phyloP scores from a whole-genome alignment of 2,113 vertebrate species.

The Megaceryle torquata region DNA sequence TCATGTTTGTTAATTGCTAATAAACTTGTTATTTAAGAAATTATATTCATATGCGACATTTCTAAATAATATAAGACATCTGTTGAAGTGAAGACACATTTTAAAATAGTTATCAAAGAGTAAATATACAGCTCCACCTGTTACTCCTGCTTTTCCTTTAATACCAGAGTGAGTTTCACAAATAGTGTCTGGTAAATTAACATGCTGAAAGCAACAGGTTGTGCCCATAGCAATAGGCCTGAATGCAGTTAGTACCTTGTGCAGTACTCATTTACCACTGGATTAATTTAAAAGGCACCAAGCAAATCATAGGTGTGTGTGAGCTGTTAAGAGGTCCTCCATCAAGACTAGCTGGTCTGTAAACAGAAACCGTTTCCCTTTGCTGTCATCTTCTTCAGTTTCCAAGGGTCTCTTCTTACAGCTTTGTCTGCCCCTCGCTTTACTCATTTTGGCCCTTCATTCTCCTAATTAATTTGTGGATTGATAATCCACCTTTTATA shows the following conservation, averaged over 20 bases:
- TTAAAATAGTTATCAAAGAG: neutral
- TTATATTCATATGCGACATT: neutral
- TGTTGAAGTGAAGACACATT: neutral
- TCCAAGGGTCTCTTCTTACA: neutral
- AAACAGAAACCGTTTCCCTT: neutral
- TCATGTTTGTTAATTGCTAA: neutral
- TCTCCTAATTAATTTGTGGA: neutral
- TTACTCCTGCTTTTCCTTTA: neutral
- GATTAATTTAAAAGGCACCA: neutral
- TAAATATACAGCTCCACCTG: neutral
- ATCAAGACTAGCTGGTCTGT: neutral
- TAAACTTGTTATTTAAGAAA: neutral
- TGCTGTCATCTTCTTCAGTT: neutral
- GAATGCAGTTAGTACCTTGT: neutral
- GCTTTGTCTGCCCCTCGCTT: neutral
- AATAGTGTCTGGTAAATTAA: neutral
- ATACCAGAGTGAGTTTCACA: neutral
- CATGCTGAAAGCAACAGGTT: neutral
- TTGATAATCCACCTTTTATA: neutral
- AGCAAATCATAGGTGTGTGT: neutral
- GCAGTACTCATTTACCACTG: neutral
- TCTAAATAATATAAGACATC: neutral
- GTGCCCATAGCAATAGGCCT: neutral
- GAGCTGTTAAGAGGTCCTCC: neutral
- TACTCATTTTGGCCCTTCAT: neutral